Evolutionary conservation across 2,113 vertebrate genomes (phyloP), one percentile per base, ranked within the genome.

Genomic region (Melanotaenia duboulayi): DNA sequence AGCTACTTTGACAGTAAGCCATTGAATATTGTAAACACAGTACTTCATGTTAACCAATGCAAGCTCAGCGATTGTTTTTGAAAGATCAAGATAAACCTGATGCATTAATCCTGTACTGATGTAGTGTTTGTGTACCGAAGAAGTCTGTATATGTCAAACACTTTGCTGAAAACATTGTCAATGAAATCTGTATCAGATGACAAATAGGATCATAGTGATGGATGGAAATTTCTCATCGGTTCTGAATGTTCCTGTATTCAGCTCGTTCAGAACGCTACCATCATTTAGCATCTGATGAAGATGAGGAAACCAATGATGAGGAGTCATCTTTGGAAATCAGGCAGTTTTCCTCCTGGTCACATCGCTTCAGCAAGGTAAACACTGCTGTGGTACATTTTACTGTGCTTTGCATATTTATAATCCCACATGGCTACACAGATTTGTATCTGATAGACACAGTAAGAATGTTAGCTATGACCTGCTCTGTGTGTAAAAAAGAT

Each of bases 1-100:
- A 99, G 97, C 91, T 99, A 99, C 90, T 99, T 99, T 2, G 98
- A 99, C 92, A 99, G 98, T 99, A 90, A 86, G 96, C 75, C 37
- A 48, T 11, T 8, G 63, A 14, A 66, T 12, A 65, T 50, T 8
- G 19, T 54, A 1, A 59, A 1, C 13, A 8, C 1, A 42, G 0
- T 25, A 8, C 12, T n/a, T 48, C 19, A 56, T 4, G 2, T 44
- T n/a, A 20, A 28, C 37, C 19, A 23, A 37, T 54, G 8, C 40
- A 42, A 2, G 46, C 35, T 13, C 11, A 49, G 11, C 13, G 2
- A 35, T 4, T 28, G 28, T 6, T 22, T 32, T 1, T 22, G n/a
- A 39, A 20, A 24, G 25, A 1, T 24, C n/a, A 44, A 55, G 19
- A 48, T 32, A 12, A 13, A 14, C 23, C 14, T 65, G 9, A 14